A percentile compares a stretch with the other conserved stretches of the same genome.
These are phyloP conservation scores for Calyptommatus sinebrachiatus DNA, from an alignment of 2,113 vertebrate species.

Conservation along the genomic window DNA sequence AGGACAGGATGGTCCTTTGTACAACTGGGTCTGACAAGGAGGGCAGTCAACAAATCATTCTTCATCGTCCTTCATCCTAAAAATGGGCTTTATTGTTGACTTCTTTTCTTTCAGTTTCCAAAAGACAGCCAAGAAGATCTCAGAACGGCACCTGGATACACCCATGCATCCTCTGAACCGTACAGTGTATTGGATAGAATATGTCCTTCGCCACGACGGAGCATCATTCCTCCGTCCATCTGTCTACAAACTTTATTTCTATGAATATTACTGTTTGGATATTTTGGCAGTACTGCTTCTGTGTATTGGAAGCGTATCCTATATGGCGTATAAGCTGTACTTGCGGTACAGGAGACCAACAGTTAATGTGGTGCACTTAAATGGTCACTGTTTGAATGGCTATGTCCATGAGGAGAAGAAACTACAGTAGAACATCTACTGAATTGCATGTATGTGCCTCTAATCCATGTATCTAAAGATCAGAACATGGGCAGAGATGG, in stretches of 20 bases:
- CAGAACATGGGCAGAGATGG: constrained; percentile 37
- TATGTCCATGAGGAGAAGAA: constrained; percentile 60
- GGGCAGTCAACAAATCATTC: background rate
- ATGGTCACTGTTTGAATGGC: constrained; percentile 46
- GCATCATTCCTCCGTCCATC: constrained; percentile 56
- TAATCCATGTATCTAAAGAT: constrained; percentile 29
- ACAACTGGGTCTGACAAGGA: background rate
- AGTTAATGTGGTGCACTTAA: constrained; percentile 41
- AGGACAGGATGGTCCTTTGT: background rate
- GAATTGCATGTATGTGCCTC: constrained; percentile 42
- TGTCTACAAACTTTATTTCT: constrained; percentile 57
- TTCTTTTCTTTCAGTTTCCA: constrained; percentile 56
- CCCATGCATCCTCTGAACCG: constrained; percentile 63
- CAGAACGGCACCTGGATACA: constrained; percentile 57
- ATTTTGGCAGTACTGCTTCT: constrained; percentile 52
- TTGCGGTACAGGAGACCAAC: constrained; percentile 47
- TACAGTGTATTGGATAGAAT: constrained; percentile 69
- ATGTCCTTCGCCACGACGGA: constrained; percentile 57
- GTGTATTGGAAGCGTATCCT: constrained; percentile 11
- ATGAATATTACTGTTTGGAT: constrained; percentile 65
- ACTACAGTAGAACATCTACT: constrained; percentile 29
- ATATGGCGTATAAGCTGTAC: constrained; percentile 37
- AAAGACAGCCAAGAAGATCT: constrained; percentile 59
- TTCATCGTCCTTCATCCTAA: background rate
- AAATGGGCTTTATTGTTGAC: constrained; percentile 15